Evolutionary conservation across 2,113 vertebrate genomes (phyloP), one percentile per base, ranked within the genome.

Genomic region (Arvicanthis niloticus): DNA sequence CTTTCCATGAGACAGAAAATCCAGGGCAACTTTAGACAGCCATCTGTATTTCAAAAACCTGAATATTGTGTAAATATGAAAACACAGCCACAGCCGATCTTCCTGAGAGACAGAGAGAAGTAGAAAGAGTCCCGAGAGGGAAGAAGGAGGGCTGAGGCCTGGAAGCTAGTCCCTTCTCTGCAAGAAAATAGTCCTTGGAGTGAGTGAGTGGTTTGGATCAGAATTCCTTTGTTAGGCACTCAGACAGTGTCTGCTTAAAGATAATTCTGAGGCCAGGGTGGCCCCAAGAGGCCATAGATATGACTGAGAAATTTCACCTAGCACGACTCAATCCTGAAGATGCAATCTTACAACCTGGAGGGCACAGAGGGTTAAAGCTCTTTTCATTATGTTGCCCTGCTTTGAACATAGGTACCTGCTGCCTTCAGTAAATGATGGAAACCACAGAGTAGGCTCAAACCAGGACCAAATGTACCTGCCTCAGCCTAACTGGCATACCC

Each of bases 331-430:
- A 53, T 34, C 51, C 78, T 42, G 19, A 11, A 42, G 21, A 53
- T 31, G 0, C 40, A 60, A 40, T 81, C 93, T 91, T 91, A 29
- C 10, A 81, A 8, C 12, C 86, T 93, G 88, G 78, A 92, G 22
- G 82, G 72, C 0, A 21, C 34, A 48, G 13, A 24, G 11, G 48
- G 68, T 15, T 81, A 84, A 97, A 94, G 26, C 89, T 91, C 96
- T 65, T 86, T 76, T 37, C 81, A 96, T 92, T 89, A 94, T 77
- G 87, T 77, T 97, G 96, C 81, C 92, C 94, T 60, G 91, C 58
- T 67, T 0, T 82, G 80, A 76, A 48, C 31, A 22, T 42, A 68
- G 67, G 9, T 37, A 95, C 80, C 9, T 1, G 91, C 26, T n/a
- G 62, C 24, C 81, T 58, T 89, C 77, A 34, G 75, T 37, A 53